Conservation (phyloP, 2,888 invertebrate genomes). For the Epinotia ramella region DNA sequence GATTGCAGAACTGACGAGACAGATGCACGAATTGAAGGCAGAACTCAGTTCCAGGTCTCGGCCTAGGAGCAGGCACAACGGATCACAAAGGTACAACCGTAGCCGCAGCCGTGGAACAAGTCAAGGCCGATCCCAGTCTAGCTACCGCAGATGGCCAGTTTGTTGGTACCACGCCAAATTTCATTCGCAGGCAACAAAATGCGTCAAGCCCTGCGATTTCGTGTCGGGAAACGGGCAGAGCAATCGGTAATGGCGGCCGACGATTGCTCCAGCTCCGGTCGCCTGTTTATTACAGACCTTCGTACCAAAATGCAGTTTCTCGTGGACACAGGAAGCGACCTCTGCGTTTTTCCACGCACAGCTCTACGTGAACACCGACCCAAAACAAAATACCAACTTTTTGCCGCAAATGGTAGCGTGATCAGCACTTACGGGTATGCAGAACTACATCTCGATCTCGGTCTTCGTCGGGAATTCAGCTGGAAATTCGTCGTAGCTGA, state of each 20-base stretch:
- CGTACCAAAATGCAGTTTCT: too few relatives aligned
- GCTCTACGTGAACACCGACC: slow-evolving; percentile 9
- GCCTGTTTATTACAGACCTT: too few relatives aligned
- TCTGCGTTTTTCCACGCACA: slow-evolving; percentile 10
- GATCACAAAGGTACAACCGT: too few relatives aligned
- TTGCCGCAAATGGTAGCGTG: slow-evolving; percentile 1
- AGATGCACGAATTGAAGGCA: neutral
- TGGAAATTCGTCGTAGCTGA: slow-evolving; percentile 25
- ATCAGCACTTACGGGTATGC: slow-evolving; percentile 6
- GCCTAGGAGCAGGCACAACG: neutral
- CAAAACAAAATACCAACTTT: neutral
- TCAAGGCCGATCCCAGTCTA: too few relatives aligned
- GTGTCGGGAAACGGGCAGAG: slow-evolving; percentile 18
- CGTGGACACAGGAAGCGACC: too few relatives aligned
- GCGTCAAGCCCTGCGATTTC: slow-evolving; percentile 21
- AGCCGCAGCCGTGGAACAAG: too few relatives aligned
- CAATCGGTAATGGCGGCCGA: slow-evolving; percentile 20
- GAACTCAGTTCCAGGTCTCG: neutral
- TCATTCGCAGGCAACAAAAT: slow-evolving; percentile 5
- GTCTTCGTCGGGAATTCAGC: neutral
- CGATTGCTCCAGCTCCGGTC: neutral
- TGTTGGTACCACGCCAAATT: slow-evolving; percentile 27
- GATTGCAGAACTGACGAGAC: neutral
- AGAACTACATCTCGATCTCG: neutral
- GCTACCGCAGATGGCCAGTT: slow-evolving; percentile 3